Percentiles rank a stretch among this genome's conserved stretches.
Conservation (phyloP, 2,888 invertebrate genomes). For the Lithosia quadra region DNA sequence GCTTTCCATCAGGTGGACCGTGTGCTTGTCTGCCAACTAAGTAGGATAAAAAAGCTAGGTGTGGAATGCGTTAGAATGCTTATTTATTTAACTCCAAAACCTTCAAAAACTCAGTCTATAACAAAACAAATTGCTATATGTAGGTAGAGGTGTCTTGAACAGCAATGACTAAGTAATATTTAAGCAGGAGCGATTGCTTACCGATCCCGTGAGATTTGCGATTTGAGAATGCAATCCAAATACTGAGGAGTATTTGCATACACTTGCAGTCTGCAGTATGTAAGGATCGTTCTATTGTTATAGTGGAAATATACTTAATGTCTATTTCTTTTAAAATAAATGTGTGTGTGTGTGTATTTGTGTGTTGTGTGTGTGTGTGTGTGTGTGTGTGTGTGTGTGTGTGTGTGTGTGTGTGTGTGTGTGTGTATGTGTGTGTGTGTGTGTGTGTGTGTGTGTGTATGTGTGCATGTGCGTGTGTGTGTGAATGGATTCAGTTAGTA, state of each 20-base stretch:
- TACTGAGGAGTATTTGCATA: constrained; percentile 17
- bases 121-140: neutral
- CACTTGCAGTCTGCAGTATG: neutral
- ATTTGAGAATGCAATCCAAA: constrained; percentile 22
- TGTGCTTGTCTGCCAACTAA: too few species aligned
- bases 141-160: constrained; percentile 3
- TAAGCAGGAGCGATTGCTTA: constrained; percentile 17
- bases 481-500: too few species aligned
- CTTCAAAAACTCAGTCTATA: neutral
- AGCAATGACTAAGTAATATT: neutral
- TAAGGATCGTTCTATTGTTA: neutral
- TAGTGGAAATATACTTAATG: neutral
- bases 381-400: too few species aligned
- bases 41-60: too few species aligned
- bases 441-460: too few species aligned
- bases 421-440: too few species aligned
- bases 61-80: too few species aligned
- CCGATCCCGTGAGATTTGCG: constrained; percentile 17
- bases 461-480: too few species aligned
- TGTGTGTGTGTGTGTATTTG: neutral
- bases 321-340: neutral
- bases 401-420: too few species aligned
- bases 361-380: too few species aligned
- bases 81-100: too few species aligned
- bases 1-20: too few species aligned